Evolutionary conservation across 2,888 invertebrate species (phyloP), one percentile per base, ranked within the genome.

Genomic region (Campopleginae sp.): DNA sequence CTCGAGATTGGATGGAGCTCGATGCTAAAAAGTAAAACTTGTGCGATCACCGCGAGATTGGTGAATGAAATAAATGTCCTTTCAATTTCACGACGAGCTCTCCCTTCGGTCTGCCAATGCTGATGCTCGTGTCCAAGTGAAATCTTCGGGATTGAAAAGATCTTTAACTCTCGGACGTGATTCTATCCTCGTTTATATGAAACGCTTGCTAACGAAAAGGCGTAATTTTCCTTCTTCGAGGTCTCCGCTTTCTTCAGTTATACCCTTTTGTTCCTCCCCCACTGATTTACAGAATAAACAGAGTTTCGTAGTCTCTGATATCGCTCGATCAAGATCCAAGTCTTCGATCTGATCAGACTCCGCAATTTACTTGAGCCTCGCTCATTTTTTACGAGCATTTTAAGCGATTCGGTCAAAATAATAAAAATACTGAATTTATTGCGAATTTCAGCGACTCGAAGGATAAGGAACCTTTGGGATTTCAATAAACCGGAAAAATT

Each of bases 321-420:
- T 70, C 80, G 63, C 7, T 80, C 71, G 71, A 81, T 68, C 81
- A 17, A 70, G 75, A 81, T 81, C 75, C 61, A 68, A 31, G 70
- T 81, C 70, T 38, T 42, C 48, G 51, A 61, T 63, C 44, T 46
- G 31, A 51, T 27, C 51, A 58, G 14, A 5, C 12, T 38, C 51
- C 19, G 51, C 51, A 51, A 71, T 38, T 38, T 72, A 54, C 33
- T 61, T 61, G 58, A 42, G 58, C 2, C 44, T 61, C 17, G 19
- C 58, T 14, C 58, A 27, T 42, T 61, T 14, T 58, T 48, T 6
- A 23, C 58, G 7, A 27, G 54, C 5, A 7, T 51, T 71, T 19
- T 42, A 38, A 27, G n/a, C 27, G 51, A 33, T 51, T 23, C 58
- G 14, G 27, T 58, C 12, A 27, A 5, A 27, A 63, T 63, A 8